A percentile compares a stretch with the other conserved stretches of the same genome.
These are phyloP conservation scores for Philereme transversata DNA, from an alignment of 2,888 invertebrate species.

Conservation along the genomic window DNA sequence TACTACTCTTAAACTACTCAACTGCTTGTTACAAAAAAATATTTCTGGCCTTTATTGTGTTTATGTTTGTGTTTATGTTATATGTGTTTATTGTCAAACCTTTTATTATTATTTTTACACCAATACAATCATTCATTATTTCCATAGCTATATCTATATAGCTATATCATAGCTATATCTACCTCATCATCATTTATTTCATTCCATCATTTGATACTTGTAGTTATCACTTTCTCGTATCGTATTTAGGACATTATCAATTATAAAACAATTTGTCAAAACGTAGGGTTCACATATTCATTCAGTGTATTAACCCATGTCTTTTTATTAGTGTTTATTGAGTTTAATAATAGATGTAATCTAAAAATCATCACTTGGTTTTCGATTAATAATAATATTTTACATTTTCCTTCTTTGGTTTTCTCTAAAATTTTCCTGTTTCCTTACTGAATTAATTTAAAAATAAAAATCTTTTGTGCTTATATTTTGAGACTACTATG, in stretches of 20 bases:
- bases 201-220: constrained; percentile 3
- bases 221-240: constrained; percentile 29
- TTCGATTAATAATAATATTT: not conserved
- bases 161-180: too few relatives aligned
- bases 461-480: too few relatives aligned
- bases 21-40: too few relatives aligned
- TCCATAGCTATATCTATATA: constrained; percentile 1
- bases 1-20: too few relatives aligned
- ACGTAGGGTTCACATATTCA: constrained; percentile 41
- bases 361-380: constrained; percentile 4
- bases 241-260: constrained; percentile 22
- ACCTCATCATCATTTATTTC: not conserved
- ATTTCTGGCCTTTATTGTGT: too few relatives aligned
- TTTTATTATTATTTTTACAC: too few relatives aligned
- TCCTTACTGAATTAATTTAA: not conserved
- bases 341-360: constrained; percentile 21
- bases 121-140: not conserved
- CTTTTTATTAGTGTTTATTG: constrained; percentile 34
- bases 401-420: constrained; percentile 4
- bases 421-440: not conserved
- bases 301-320: constrained; percentile 32
- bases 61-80: too few relatives aligned
- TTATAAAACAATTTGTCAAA: constrained; percentile 46
- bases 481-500: too few relatives aligned
- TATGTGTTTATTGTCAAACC: too few relatives aligned